phyloP scores from a whole-genome alignment of 2,113 vertebrate species.

The Arothron firmamentum region DNA sequence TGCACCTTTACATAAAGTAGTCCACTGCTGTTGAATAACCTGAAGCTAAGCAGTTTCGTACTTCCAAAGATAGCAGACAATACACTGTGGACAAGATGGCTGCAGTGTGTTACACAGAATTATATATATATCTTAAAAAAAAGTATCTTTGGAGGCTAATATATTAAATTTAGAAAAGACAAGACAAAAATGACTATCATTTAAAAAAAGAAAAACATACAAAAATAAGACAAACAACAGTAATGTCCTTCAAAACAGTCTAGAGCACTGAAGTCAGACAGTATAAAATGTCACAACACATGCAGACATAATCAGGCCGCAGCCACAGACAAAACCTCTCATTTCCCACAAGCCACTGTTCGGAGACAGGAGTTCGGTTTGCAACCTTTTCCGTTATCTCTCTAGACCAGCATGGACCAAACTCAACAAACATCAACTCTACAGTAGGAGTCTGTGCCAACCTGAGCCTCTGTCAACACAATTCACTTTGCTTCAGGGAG shows the following conservation, averaged over 20 bases:
- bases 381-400: slow-evolving; percentile 65
- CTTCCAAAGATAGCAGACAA: too few species aligned
- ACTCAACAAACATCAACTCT: slow-evolving; percentile 54
- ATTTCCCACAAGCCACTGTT: slow-evolving; percentile 37
- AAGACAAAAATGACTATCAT: too few species aligned
- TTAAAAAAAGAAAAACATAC: neutral
- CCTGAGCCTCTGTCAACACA: slow-evolving; percentile 52
- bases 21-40: slow-evolving; percentile 43
- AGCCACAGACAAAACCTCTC: slow-evolving; percentile 12
- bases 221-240: neutral
- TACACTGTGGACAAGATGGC: too few species aligned
- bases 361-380: slow-evolving; percentile 33
- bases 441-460: slow-evolving; percentile 47
- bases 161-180: slow-evolving; percentile 27
- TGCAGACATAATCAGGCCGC: slow-evolving; percentile 37
- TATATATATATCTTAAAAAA: too few species aligned
- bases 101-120: too few species aligned
- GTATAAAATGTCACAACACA: slow-evolving; percentile 43
- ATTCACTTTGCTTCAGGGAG: slow-evolving; percentile 48
- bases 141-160: slow-evolving; percentile 17
- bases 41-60: slow-evolving; percentile 30
- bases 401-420: slow-evolving; percentile 38
- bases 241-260: slow-evolving; percentile 2
- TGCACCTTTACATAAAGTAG: slow-evolving; percentile 51
- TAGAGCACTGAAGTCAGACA: slow-evolving; percentile 6